Evolutionary conservation across 2,888 invertebrate genomes (phyloP).

Genomic region (Ctenicera cuprea): DNA sequence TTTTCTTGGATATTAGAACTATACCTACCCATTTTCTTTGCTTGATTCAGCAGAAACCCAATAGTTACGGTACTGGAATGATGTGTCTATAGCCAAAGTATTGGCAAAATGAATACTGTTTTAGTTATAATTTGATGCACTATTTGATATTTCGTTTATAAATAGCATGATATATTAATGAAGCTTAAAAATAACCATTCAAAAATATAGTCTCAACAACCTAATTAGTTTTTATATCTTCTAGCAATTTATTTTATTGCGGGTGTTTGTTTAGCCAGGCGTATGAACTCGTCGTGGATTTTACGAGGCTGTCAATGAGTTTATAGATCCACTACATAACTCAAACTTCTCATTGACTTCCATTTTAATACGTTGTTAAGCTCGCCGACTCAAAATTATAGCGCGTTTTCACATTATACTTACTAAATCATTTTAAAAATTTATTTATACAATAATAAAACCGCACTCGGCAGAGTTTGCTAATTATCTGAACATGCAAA

Average conservation of each 20-base stretch:
- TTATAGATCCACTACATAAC: slow-evolving; percentile 57
- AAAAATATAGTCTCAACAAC: slow-evolving; percentile 46
- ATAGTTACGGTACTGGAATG: no score
- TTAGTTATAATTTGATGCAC: slow-evolving; percentile 3
- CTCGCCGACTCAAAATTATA: slow-evolving; percentile 57
- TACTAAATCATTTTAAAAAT: slow-evolving; percentile 36
- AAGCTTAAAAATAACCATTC: slow-evolving; percentile 5
- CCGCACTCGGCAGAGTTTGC: background rate
- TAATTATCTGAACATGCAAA: slow-evolving; percentile 6
- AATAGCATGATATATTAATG: slow-evolving; percentile 22
- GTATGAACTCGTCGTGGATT: slow-evolving; percentile 61
- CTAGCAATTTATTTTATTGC: slow-evolving; percentile 58
- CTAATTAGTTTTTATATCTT: slow-evolving; percentile 60
- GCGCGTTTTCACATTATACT: slow-evolving; percentile 47
- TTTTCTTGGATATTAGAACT: no score
- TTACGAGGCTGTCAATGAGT: slow-evolving; percentile 60
- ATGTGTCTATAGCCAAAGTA: no score
- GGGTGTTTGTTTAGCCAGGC: slow-evolving; percentile 57
- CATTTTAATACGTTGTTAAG: slow-evolving; percentile 57
- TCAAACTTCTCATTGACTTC: slow-evolving; percentile 57
- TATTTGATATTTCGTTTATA: slow-evolving; percentile 4
- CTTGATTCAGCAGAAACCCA: no score
- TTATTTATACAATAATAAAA: slow-evolving; percentile 25
- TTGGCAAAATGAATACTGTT: background rate
- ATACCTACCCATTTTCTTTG: no score